Conservation (phyloP, 2,888 invertebrate genomes). For the Ceriagrion tenellum region DNA sequence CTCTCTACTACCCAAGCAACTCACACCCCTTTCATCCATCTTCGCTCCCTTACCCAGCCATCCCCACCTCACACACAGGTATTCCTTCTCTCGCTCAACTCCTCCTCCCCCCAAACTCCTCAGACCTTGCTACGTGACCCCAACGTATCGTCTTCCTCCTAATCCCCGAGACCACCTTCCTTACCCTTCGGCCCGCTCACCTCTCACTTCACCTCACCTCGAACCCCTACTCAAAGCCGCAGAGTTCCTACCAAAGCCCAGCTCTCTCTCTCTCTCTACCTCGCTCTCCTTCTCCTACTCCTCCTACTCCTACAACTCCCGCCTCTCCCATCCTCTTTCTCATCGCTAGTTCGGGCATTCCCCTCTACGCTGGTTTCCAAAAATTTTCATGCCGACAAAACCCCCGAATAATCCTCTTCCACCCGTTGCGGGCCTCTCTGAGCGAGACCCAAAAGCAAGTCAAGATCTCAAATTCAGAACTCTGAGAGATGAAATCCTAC, state of each 20-base stretch:
- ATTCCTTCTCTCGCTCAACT: slow-evolving; percentile 11
- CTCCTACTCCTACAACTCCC: neutral
- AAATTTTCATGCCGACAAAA: neutral
- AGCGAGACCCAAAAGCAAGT: neutral
- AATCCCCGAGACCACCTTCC: slow-evolving; percentile 35
- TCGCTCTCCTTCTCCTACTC: neutral
- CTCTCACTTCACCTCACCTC: neutral
- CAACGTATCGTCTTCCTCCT: slow-evolving; percentile 44
- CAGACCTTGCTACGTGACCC: slow-evolving; percentile 53
- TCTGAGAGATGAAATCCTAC: neutral
- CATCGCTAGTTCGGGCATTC: neutral
- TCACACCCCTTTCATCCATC: slow-evolving; percentile 56
- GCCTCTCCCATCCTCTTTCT: neutral
- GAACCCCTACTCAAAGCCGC: slow-evolving; percentile 41
- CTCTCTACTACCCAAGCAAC: neutral
- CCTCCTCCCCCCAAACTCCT: neutral
- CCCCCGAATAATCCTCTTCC: neutral
- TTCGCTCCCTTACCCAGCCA: slow-evolving; percentile 9
- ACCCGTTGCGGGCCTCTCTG: neutral
- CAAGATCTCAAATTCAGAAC: neutral
- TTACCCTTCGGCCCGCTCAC: neutral
- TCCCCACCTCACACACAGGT: slow-evolving; percentile 19
- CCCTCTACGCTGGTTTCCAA: neutral
- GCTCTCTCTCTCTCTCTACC: neutral
- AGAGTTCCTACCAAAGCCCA: slow-evolving; percentile 39